Evolutionary conservation across 2,797 vertebrate species (phyloP), one percentile per base, ranked within the genome.

Genomic region (Prunella strophiata): DNA sequence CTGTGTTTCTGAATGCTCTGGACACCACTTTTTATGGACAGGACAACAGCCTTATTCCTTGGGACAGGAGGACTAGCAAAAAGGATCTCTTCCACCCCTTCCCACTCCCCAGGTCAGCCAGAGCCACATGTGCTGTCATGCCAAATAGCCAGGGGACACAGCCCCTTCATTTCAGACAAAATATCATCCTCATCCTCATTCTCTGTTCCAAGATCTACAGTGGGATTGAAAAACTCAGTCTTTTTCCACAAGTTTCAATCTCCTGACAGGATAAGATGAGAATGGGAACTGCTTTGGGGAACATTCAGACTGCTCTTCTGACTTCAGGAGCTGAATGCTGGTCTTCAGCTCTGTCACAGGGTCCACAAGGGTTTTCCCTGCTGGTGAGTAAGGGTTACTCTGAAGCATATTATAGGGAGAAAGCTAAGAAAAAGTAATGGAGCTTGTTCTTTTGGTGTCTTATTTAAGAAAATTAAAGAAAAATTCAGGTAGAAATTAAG

Each of bases 81-180:
- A 79, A 83, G 34, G 30, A 62, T 40, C 17, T 55, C n/a, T 73
- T 70, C 16, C 8, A 70, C 36, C 52, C 11, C 17, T 78, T 58
- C 11, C 38, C 15, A 13, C 13, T 77, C 11, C 11, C 4, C 16
- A n/a, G 27, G 15, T 50, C 38, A 87, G 30, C 23, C 57, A 74
- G 45, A 11, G 21, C 12, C 26, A 38, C 0, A 0, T 1, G 2
- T 57, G 9, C 11, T 57, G 7, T 54, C 8, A 6, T 16, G 59
- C 11, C 73, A 71, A 61, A 62, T 9, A 43, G 4, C 18, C 0
- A 2, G 20, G 10, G 42, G 11, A 22, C 5, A 11, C 3, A 50
- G 4, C 17, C 19, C 11, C 22, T 65, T 26, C 13, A 18, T 70
- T 66, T 85, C n/a, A 61, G n/a, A 10, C 1, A 9, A 54, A 77